Evolutionary conservation across 2,888 invertebrate genomes (phyloP), one percentile per base, ranked within the genome.

Genomic region (Synergus umbraculus): DNA sequence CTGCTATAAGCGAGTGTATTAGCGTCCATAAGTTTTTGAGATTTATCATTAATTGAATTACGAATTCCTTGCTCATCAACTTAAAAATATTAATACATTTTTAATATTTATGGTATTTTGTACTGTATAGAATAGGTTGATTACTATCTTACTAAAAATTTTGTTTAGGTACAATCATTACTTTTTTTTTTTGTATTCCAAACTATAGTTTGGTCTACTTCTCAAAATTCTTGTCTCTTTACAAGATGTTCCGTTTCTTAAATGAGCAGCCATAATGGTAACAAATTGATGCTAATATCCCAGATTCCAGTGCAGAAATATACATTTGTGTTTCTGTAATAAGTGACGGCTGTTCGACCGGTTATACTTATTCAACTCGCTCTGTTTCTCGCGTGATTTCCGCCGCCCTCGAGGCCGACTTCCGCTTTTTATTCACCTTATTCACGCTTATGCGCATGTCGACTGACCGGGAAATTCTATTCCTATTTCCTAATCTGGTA

Each of bases 371-470:
- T n/a, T n/a, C 54, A 54, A 54, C 54, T 54, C 60, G 60, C 60
- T 73, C 69, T 73, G 69, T 73, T 73, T 73, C 69, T 73, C 69
- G 69, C 69, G 60, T 49, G 18, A 73, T 73, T 73, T 73, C 69
- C 58, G 73, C 54, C 65, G 69, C 64, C 49, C 41, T 60, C 44
- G 58, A 64, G 49, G 77, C 77, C 46, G 58, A 78, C 78, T 69
- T 78, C 78, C 67, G 69, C 60, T 78, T 78, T 78, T 60, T 60
- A 69, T 69, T 78, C 63, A 43, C 41, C 78, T 29, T 29, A 29
- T 29, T 29, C 22, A 44, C 44, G 29, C 65, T 69, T 49, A 49
- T 67, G 67, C 67, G 67, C 37, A 73, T 73, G 15, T 54, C 29
- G 49, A 29, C 54, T 15, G 69, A 49, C 60, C 60, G 12, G 22